These are phyloP conservation scores for Heliconius congener DNA, from an alignment of 1,140 invertebrate species.

Conservation along the genomic window DNA sequence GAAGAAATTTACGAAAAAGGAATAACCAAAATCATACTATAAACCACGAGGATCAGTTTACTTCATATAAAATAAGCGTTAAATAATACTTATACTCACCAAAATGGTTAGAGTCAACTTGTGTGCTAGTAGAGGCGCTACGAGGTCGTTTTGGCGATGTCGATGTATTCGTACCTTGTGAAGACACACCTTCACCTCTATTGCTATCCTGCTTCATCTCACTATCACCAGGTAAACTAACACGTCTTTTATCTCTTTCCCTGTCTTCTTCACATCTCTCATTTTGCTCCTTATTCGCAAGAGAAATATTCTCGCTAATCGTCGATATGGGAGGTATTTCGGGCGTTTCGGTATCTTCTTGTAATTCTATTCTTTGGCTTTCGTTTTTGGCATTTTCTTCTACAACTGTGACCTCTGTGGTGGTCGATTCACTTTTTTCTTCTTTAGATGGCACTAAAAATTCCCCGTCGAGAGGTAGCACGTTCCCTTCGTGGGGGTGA, in stretches of 20 bases:
- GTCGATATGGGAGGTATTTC: constrained; percentile 88
- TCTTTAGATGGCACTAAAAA: constrained; percentile 62
- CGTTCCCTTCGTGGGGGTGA: constrained; percentile 70
- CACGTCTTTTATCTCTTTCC: constrained; percentile 81
- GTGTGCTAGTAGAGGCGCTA: constrained; percentile 89
- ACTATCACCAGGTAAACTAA: constrained; percentile 84
- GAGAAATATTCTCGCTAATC: constrained; percentile 84
- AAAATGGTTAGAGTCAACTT: constrained; percentile 91
- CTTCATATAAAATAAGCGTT: neutral
- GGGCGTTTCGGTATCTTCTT: constrained; percentile 82
- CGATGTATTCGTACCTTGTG: constrained; percentile 71
- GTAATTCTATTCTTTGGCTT: constrained; percentile 67
- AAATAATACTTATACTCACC: constrained; percentile 77
- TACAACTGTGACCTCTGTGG: constrained; percentile 33
- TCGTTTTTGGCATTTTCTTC: constrained; percentile 75
- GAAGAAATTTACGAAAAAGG: too few relatives aligned
- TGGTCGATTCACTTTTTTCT: constrained; percentile 44
- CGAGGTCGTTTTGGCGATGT: constrained; percentile 85
- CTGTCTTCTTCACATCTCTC: constrained; percentile 56
- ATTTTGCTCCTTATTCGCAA: constrained; percentile 72
- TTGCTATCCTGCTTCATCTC: constrained; percentile 78
- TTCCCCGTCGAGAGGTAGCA: constrained; percentile 75
- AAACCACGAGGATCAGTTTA: too few relatives aligned
- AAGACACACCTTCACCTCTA: constrained; percentile 60
- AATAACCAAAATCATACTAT: too few relatives aligned